Percentiles rank a stretch among this genome's conserved stretches.
Conservation (phyloP, 2,113 vertebrate genomes). For the Cyprinodon brontotheroides region DNA sequence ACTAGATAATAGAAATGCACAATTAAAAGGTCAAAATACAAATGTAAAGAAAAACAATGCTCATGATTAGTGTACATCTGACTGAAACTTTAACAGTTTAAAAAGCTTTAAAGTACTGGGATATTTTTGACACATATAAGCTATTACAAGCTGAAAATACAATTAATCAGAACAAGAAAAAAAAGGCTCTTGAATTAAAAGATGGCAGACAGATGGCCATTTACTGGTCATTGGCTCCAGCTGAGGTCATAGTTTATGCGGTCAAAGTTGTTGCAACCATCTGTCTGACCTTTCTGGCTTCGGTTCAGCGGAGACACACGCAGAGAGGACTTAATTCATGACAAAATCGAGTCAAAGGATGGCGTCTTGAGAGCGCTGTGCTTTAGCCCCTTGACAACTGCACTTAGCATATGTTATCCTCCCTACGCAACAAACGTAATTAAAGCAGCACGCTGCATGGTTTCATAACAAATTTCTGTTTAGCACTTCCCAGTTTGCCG, state of each 20-base stretch:
- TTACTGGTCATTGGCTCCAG: conserved; percentile 26
- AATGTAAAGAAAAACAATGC: neutral
- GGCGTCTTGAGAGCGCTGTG: conserved; percentile 12
- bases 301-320: conserved; percentile 47
- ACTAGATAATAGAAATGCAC: neutral
- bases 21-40: neutral
- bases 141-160: neutral
- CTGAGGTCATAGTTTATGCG: conserved; percentile 52
- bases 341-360: conserved; percentile 41
- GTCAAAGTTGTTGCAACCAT: conserved; percentile 52
- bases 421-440: conserved; percentile 34
- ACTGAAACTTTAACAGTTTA: too few relatives aligned
- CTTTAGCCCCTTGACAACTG: conserved; percentile 32
- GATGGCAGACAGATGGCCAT: conserved; percentile 13
- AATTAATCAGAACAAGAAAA: neutral
- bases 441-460: conserved; percentile 28
- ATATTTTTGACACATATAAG: conserved; percentile 20
- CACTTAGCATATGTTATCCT: conserved; percentile 23
- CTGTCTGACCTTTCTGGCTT: conserved; percentile 54
- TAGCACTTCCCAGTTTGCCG: conserved; percentile 38
- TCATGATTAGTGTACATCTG: neutral
- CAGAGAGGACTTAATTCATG: conserved; percentile 52
- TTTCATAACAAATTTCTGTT: neutral
- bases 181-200: conserved; percentile 14
- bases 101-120: conserved; percentile 15